phyloP scores from a whole-genome alignment of 2,888 invertebrate genomes.

The Chloroclysta siterata region DNA sequence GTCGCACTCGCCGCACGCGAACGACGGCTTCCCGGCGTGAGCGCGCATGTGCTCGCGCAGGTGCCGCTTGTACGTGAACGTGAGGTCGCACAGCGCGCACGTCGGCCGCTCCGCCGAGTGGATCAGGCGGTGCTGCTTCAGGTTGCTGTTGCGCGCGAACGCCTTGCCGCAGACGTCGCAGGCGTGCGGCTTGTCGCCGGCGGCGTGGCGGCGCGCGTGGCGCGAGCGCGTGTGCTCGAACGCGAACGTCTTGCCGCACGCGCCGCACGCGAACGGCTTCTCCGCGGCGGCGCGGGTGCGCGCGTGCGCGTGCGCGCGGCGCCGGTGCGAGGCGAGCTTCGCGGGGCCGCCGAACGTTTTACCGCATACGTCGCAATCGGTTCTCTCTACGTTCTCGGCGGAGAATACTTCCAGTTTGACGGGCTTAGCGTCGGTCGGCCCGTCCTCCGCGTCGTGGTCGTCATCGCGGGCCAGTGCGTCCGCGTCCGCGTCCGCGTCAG shows the following conservation, averaged over 20 bases:
- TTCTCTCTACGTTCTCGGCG: background rate
- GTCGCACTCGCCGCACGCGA: slow-evolving; percentile 3
- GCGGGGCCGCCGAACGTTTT: background rate
- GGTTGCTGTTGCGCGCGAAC: slow-evolving; percentile 10
- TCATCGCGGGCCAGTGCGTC: too few species aligned
- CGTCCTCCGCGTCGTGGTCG: background rate
- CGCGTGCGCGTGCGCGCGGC: background rate
- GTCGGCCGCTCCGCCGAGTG: slow-evolving; percentile 2
- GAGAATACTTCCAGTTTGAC: slow-evolving; percentile 15
- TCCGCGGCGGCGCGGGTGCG: background rate
- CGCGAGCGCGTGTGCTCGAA: too few species aligned
- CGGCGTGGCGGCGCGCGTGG: too few species aligned
- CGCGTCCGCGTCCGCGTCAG: background rate
- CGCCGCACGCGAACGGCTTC: slow-evolving; percentile 15
- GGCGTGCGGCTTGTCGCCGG: slow-evolving; percentile 8
- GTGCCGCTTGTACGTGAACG: slow-evolving; percentile 5
- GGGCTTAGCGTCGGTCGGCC: background rate
- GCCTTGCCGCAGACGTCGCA: slow-evolving; percentile 19
- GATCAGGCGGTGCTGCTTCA: slow-evolving; percentile 2
- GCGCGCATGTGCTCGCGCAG: slow-evolving; percentile 9
- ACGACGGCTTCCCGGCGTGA: slow-evolving; percentile 3
- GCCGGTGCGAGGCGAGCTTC: background rate
- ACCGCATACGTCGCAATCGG: slow-evolving; percentile 12
- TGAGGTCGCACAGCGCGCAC: background rate
- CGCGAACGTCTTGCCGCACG: too few species aligned